Base-by-base conservation (phyloP, 2,797 vertebrate species). In the Todus mexicanus region DNA sequence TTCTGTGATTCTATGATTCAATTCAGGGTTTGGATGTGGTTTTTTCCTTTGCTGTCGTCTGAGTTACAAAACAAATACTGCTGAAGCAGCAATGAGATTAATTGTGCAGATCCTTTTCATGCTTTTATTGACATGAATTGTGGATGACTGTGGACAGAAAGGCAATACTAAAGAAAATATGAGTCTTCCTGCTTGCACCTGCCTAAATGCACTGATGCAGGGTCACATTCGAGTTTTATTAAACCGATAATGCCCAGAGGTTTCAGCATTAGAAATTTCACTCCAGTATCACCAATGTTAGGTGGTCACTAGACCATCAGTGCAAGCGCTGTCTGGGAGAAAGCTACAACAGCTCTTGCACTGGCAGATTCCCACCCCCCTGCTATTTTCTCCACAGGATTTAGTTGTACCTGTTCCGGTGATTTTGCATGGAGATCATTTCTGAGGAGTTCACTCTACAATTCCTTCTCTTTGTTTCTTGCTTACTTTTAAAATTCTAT, bases 171-270 rank as follows among this genome's bases (percentile, higher is more conserved):
- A 54, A 51, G 54, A 64, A 78, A 83, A 19, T 19, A 12, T 5
- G 23, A 53, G 3, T 5, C 43, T 11, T 14, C 50, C 56, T 38
- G 21, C 15, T 61, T 33, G 17, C 20, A 15, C 6, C 16, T 12
- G 1, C 26, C 26, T n/a, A 25, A 60, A 23, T 2, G 9, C 38
- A 48, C 23, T 26, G 50, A 13, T 13, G 23, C 2, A 1, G 31
- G 20, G 15, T 38, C n/a, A 35, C 8, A 23, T 8, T 10, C 43
- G 45, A 54, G 8, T 53, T 59, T 47, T 43, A 8, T 38, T 38
- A 23, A 53, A 77, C 17, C 19, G 26, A 53, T 42, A 27, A 48
- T 29, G 19, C 31, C 43, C 50, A 37, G 42, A 57, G 33, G 25
- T 33, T 43, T 80, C 37, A 66, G 42, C 3, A 1, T 6, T 22